These are phyloP conservation scores for Otus sunia DNA, from an alignment of 2,113 vertebrate genomes.

Conservation along the genomic window DNA sequence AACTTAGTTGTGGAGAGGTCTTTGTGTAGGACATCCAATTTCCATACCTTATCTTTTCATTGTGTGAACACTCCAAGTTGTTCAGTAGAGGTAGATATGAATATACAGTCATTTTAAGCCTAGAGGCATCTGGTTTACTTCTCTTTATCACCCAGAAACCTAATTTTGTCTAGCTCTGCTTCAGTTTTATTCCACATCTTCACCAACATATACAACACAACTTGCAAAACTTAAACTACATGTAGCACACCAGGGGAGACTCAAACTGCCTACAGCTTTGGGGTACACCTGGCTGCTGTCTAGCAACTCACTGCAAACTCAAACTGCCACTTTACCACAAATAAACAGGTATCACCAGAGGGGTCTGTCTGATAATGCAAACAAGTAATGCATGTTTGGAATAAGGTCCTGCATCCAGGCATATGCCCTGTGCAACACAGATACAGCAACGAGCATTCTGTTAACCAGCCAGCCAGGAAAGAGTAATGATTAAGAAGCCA, in stretches of 20 bases:
- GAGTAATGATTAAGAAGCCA: neutral
- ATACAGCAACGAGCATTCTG: neutral
- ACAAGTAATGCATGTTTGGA: neutral
- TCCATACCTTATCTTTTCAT: neutral
- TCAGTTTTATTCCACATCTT: neutral
- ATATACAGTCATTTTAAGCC: neutral
- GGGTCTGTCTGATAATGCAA: neutral
- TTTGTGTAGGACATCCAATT: neutral
- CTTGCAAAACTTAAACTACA: neutral
- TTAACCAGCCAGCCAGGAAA: neutral
- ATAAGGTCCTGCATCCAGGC: neutral
- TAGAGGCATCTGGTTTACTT: neutral
- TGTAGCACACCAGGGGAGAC: neutral
- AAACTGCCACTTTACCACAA: neutral
- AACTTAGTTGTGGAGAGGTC: neutral
- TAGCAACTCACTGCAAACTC: neutral
- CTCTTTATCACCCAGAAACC: neutral
- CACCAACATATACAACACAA: neutral
- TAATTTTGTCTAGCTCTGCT: neutral
- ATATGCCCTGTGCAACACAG: neutral
- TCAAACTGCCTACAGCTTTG: neutral
- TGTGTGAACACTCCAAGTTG: neutral
- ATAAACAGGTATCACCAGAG: neutral
- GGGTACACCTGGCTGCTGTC: neutral
- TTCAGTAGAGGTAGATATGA: neutral